These are phyloP conservation scores for Atlantisia rogersi DNA, from an alignment of 2,113 vertebrate species.

Conservation along the genomic window DNA sequence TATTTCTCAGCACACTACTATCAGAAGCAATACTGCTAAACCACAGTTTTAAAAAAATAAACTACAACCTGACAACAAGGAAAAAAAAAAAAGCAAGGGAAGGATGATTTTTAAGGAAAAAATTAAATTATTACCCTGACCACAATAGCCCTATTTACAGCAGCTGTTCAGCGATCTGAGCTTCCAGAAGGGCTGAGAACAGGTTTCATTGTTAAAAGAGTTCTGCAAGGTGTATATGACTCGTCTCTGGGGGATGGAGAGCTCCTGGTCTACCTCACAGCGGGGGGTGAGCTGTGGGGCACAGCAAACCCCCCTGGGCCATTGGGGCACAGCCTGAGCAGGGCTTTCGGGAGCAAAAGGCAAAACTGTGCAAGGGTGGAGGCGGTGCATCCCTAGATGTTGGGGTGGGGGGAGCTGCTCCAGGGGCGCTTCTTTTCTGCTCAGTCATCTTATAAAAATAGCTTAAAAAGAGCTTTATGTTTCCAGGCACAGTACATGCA, in stretches of 20 bases:
- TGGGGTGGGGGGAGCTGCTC: background rate
- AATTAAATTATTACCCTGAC: background rate
- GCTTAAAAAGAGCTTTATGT: background rate
- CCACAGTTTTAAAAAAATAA: background rate
- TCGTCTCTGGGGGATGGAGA: background rate
- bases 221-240: background rate
- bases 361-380: background rate
- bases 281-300: accelerated
- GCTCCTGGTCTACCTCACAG: background rate
- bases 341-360: background rate
- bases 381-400: background rate
- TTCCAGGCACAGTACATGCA: background rate
- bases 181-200: background rate
- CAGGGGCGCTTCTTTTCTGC: background rate
- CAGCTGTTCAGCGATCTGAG: background rate
- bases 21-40: background rate
- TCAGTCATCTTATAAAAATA: background rate
- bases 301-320: background rate
- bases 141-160: background rate
- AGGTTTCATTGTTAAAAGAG: background rate
- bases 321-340: background rate
- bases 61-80: background rate
- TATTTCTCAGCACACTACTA: background rate
- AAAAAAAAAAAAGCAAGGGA: background rate
- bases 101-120: background rate